These are phyloP conservation scores for Alectoris magna DNA, from an alignment of 2,797 vertebrate species.

Conservation along the genomic window DNA sequence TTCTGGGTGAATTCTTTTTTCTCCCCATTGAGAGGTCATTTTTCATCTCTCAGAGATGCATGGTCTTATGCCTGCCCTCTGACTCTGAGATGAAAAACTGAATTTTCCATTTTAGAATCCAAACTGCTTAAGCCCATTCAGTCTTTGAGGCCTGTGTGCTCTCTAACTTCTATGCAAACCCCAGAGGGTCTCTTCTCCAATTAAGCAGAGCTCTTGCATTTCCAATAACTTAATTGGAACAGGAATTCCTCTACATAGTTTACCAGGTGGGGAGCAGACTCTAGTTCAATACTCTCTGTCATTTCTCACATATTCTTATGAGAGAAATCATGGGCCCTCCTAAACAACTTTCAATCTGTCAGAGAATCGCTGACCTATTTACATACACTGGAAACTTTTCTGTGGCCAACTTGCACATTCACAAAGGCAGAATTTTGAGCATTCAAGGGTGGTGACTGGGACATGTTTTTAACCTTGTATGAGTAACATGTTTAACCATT, in stretches of 20 bases:
- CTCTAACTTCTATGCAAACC: background rate
- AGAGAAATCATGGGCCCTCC: background rate
- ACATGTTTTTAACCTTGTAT: background rate
- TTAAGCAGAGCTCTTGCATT: background rate
- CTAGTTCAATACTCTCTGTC: background rate
- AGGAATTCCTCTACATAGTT: background rate
- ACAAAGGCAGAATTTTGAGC: background rate
- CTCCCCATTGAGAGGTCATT: background rate
- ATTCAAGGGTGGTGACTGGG: background rate
- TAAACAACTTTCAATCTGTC: background rate
- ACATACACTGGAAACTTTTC: background rate
- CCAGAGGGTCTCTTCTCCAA: background rate
- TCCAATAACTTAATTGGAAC: background rate
- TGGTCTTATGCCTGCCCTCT: background rate
- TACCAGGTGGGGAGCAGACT: background rate
- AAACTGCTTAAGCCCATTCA: background rate
- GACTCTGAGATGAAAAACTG: background rate
- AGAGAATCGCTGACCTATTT: background rate
- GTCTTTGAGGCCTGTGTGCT: fast-evolving
- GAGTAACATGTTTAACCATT: background rate
- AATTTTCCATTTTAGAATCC: background rate
- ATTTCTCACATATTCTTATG: background rate
- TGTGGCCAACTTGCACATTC: background rate
- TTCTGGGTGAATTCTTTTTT: background rate
- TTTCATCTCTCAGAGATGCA: background rate